Evolutionary conservation across 2,113 vertebrate species (phyloP), one percentile per base, ranked within the genome.

Genomic region (Acanthisitta chloris): DNA sequence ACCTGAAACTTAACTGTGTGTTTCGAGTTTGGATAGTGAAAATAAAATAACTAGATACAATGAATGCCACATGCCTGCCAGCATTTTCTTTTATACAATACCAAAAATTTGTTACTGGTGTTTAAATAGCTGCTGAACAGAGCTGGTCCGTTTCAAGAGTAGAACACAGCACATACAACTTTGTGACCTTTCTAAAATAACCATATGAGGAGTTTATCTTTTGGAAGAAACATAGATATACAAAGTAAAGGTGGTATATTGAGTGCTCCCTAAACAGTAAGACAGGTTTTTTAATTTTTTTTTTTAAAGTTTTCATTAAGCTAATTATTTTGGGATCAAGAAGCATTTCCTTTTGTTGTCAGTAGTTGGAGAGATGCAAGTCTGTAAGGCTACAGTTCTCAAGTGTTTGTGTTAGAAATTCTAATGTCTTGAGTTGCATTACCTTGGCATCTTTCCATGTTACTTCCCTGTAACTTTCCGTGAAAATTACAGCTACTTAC

Each of bases 21-120:
- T 89, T 95, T 92, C 52, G 57, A 49, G 31, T 89, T 85, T 95
- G 73, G 36, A 52, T 81, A 81, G 78, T 92, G 78, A 89, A 96
- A 95, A 96, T 92, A 96, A 96, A 96, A 18, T 66, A 86, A 65
- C 34, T 67, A 43, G 65, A 69, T 65, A 31, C 36, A 76, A 38
- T 33, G 17, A 92, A 65, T 69, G 73, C 80, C 42, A 64, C 19
- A 17, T 52, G 57, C 31, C 69, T 92, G 57, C 40, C 65, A 89
- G 61, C 25, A 23, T 88, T 88, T 83, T 94, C 48, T 78, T 92
- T 57, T 64, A 10, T 71, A 16, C 45, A 23, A 25, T 42, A 17
- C 24, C 40, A 86, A 64, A 25, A 54, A 69, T 61, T 61, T 62
- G 7, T 78, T 55, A 33, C 25, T 51, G 34, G 9, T 92, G n/a